These are phyloP conservation scores for Trachymyrmex septentrionalis DNA, from an alignment of 1,140 invertebrate species.

Conservation along the genomic window DNA sequence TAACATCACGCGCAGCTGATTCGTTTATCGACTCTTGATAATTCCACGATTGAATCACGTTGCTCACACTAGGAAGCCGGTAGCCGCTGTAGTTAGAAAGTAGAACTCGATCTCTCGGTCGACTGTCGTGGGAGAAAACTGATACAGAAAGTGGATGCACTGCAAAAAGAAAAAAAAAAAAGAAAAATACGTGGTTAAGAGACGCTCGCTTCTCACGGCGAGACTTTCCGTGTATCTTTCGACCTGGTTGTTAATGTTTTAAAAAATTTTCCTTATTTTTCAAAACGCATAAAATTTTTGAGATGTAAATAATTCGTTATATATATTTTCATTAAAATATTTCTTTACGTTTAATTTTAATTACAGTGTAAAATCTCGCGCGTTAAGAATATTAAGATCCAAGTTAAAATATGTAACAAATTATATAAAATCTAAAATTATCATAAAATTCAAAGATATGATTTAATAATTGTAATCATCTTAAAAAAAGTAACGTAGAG, in stretches of 20 bases:
- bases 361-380: background rate
- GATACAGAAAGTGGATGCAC: constrained; percentile 67
- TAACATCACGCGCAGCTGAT: constrained; percentile 39
- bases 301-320: background rate
- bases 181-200: constrained; percentile 39
- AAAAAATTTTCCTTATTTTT: background rate
- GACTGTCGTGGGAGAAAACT: constrained; percentile 64
- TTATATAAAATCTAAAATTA: background rate
- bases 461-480: background rate
- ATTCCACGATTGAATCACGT: constrained; percentile 43
- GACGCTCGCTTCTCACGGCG: constrained; percentile 28
- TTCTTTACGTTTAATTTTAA: background rate
- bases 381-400: background rate
- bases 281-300: background rate
- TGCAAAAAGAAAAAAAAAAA: constrained; percentile 59
- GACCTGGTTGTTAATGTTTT: background rate
- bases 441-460: background rate
- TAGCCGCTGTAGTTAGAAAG: constrained; percentile 68
- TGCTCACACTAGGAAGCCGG: constrained; percentile 34
- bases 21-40: constrained; percentile 56
- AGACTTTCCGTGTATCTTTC: background rate
- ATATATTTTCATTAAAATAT: background rate
- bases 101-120: constrained; percentile 68
- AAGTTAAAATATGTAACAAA: background rate
- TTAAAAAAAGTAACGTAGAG: background rate